These are phyloP conservation scores for Scaeva pyrastri DNA, from an alignment of 2,888 invertebrate species.

Conservation along the genomic window DNA sequence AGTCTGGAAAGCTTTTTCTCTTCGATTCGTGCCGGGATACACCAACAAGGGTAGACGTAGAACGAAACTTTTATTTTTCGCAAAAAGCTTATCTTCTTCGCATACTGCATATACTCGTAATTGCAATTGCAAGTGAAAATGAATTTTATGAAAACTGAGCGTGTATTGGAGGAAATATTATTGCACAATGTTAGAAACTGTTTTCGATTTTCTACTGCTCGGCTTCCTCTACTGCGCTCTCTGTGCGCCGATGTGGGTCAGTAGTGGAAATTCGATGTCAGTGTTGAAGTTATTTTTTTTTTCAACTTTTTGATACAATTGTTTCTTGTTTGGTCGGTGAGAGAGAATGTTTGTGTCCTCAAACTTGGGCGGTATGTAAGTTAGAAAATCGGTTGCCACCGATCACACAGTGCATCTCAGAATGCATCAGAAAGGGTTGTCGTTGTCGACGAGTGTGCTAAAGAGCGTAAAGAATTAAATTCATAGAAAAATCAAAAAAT, in stretches of 20 bases:
- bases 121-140: conserved; percentile 73
- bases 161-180: conserved; percentile 60
- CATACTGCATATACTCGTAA: conserved; percentile 21
- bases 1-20: conserved; percentile 69
- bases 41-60: conserved; percentile 44
- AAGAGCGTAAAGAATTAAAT: conserved; percentile 55
- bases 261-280: conserved; percentile 79
- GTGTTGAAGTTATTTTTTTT: conserved; percentile 64
- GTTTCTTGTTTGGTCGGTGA: conserved; percentile 32
- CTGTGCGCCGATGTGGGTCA: conserved; percentile 80
- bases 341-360: conserved; percentile 48
- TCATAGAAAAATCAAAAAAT: conserved; percentile 1
- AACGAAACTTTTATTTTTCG: conserved; percentile 38
- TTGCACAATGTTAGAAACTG: conserved; percentile 74
- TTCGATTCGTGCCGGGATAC: conserved; percentile 6
- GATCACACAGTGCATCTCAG: conserved; percentile 80
- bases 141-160: conserved; percentile 68
- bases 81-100: conserved; percentile 20
- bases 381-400: conserved; percentile 64
- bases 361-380: conserved; percentile 60
- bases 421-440: conserved; percentile 78
- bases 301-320: conserved; percentile 20
- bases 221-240: conserved; percentile 65
- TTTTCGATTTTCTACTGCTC: conserved; percentile 72
- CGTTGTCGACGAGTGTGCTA: conserved; percentile 57